These are phyloP conservation scores for Linurgus olivaceus DNA, from an alignment of 2,797 vertebrate species.

Conservation along the genomic window DNA sequence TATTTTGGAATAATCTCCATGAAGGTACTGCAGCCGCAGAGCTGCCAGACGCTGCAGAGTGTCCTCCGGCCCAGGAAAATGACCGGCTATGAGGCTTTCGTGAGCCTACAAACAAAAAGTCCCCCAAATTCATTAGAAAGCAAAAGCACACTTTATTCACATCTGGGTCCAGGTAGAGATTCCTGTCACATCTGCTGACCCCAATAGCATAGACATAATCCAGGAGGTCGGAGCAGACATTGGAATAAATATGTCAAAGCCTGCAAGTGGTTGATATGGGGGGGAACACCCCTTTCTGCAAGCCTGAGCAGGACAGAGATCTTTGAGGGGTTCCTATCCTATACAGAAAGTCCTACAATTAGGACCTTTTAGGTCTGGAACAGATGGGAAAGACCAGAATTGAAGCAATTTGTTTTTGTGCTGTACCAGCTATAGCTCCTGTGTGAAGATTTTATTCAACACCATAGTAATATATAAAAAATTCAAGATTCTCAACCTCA, in stretches of 20 bases:
- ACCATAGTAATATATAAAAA: neutral
- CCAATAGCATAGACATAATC: neutral
- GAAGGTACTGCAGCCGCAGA: constrained; percentile 87
- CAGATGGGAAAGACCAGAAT: neutral
- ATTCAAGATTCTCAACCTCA: neutral
- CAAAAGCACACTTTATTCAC: neutral
- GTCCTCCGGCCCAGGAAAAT: constrained; percentile 90
- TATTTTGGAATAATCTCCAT: constrained; percentile 81
- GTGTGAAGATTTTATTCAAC: neutral
- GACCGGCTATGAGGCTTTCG: constrained; percentile 88
- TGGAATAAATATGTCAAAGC: neutral
- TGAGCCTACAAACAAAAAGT: constrained; percentile 79
- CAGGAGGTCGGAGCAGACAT: neutral
- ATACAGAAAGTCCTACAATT: neutral
- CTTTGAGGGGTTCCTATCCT: neutral
- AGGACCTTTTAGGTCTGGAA: neutral
- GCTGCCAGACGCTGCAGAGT: constrained; percentile 88
- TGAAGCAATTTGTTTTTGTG: neutral
- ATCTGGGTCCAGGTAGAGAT: neutral
- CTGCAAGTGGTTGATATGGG: neutral
- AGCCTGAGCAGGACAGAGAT: neutral
- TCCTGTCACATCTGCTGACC: neutral
- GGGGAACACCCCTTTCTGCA: neutral
- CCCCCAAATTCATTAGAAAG: neutral
- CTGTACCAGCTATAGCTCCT: neutral